Conservation (phyloP, 2,797 vertebrate species). For the Okamejei kenojei region DNA sequence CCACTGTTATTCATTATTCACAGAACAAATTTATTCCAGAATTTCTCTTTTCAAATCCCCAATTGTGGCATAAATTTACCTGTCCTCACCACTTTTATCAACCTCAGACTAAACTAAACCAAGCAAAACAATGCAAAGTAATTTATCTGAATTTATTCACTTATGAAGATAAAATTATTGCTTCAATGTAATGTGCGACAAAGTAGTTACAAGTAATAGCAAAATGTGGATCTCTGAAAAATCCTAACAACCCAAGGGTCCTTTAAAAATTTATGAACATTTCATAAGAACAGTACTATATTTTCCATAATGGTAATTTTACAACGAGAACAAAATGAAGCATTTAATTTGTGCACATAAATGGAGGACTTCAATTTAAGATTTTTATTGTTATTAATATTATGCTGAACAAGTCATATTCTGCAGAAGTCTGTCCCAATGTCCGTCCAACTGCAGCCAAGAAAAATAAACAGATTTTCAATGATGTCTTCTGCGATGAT, state of each 20-base stretch:
- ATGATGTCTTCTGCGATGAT: background rate
- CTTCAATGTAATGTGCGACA: background rate
- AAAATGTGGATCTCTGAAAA: conserved; percentile 29
- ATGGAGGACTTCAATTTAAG: conserved; percentile 23
- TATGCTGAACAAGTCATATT: conserved; percentile 29
- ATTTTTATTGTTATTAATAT: conserved; percentile 38
- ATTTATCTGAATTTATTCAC: conserved; percentile 33
- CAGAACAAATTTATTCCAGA: conserved; percentile 16
- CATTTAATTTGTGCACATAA: conserved; percentile 35
- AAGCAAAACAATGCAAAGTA: conserved; percentile 1
- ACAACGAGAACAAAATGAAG: conserved; percentile 35
- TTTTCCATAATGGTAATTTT: conserved; percentile 38
- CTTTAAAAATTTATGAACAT: conserved; percentile 38
- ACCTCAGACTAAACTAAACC: conserved; percentile 24
- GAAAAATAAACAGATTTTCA: conserved; percentile 22
- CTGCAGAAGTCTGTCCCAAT: background rate
- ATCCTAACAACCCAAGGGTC: conserved; percentile 36
- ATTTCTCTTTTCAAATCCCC: conserved; percentile 20
- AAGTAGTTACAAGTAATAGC: conserved; percentile 31
- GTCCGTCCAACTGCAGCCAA: background rate
- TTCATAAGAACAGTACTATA: conserved; percentile 36
- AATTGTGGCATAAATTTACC: conserved; percentile 10
- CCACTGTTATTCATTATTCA: background rate
- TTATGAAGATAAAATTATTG: conserved; percentile 23
- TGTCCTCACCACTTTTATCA: conserved; percentile 18